Conservation (phyloP, 2,797 vertebrate genomes). For the Lemur catta region DNA sequence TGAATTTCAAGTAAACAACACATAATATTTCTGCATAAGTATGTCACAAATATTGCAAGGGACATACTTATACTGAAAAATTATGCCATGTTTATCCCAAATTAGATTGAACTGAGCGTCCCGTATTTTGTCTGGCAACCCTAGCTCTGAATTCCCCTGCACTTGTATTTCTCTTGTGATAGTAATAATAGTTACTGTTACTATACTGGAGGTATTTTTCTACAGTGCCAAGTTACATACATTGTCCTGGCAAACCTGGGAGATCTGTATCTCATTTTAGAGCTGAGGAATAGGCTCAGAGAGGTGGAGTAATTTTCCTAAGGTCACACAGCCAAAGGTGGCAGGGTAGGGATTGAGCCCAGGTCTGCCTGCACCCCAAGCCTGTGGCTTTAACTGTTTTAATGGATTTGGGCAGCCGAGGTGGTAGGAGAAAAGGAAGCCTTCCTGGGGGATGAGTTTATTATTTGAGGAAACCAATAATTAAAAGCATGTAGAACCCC, state of each 20-base stretch:
- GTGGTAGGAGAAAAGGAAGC: background rate
- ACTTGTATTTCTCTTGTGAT: background rate
- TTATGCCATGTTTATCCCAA: background rate
- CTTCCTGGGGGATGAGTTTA: background rate
- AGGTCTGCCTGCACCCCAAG: background rate
- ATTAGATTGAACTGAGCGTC: background rate
- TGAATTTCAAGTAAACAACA: background rate
- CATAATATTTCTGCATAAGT: background rate
- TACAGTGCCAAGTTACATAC: background rate
- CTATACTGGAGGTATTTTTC: background rate
- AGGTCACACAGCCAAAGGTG: background rate
- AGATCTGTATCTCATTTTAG: background rate
- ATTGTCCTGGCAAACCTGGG: background rate
- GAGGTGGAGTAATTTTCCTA: background rate
- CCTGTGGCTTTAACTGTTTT: background rate
- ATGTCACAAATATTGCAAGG: background rate
- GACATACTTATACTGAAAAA: background rate
- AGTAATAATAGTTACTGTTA: slow-evolving; percentile 12
- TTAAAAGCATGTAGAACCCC: background rate
- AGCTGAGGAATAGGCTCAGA: background rate
- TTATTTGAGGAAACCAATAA: slow-evolving; percentile 7
- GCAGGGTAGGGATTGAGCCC: background rate
- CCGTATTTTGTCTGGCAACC: background rate
- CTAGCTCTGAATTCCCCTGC: background rate
- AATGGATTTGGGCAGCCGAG: background rate